Percentiles rank a stretch among this genome's conserved stretches.
These are phyloP conservation scores for Onthophagus taurus DNA, from an alignment of 1,140 invertebrate species.

Conservation along the genomic window DNA sequence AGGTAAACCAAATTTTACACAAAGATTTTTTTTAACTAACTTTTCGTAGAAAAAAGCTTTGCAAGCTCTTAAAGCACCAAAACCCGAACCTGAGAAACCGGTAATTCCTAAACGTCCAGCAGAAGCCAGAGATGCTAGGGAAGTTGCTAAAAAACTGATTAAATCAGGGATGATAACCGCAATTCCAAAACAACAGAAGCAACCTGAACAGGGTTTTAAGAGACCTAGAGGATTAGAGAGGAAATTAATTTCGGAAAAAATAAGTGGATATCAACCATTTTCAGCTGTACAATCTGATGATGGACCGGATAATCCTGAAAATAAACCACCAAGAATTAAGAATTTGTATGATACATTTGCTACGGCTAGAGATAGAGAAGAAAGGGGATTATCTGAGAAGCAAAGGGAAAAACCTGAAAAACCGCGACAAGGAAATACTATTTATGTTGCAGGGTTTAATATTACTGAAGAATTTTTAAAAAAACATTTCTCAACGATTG, in stretches of 20 bases:
- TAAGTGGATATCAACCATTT: conserved; percentile 84
- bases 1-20: conserved; percentile 46
- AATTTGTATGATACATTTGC: conserved; percentile 87
- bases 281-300: conserved; percentile 70
- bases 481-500: conserved; percentile 68
- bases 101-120: conserved; percentile 66
- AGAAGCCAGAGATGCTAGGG: conserved; percentile 84
- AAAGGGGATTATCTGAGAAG: conserved; percentile 44
- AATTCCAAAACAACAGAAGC: conserved; percentile 64
- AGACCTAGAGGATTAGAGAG: conserved; percentile 67
- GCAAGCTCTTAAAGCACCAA: conserved; percentile 78
- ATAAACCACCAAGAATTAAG: conserved; percentile 51
- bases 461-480: conserved; percentile 75
- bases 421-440: conserved; percentile 69
- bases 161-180: conserved; percentile 88
- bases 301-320: conserved; percentile 36
- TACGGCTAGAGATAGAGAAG: conserved; percentile 60
- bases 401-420: conserved; percentile 48
- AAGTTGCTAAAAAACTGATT: conserved; percentile 89
- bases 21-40: conserved; percentile 14
- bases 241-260: conserved; percentile 65
- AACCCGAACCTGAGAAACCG: conserved; percentile 78
- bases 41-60: conserved; percentile 74
- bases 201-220: conserved; percentile 75
- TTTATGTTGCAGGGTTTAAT: conserved; percentile 74